Base-by-base conservation (phyloP, 2,113 vertebrate genomes). In the Hippolais icterina region DNA sequence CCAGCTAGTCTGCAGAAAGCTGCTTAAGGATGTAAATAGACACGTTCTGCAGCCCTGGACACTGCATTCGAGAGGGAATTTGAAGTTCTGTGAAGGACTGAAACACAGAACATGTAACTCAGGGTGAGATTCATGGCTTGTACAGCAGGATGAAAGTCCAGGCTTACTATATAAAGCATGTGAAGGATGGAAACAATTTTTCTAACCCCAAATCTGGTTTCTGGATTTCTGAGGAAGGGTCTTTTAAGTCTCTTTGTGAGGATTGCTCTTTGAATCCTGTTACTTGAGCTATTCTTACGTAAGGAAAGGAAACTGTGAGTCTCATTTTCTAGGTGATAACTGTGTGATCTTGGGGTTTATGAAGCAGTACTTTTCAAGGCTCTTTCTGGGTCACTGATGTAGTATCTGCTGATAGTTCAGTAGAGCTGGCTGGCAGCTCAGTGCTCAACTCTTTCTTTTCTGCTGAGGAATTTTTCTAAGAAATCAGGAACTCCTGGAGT, bases 181-280 rank as follows among this genome's bases (percentile, higher is more conserved):
- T 49, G 59, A 87, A 84, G 71, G 41, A 71, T 69, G 60, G 70
- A 95, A 94, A 68, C n/a, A 49, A 44, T 83, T 83, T 71, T 83
- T 91, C 84, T 77, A 63, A 86, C 41, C 80, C 31, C 54, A 77
- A 89, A 81, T 80, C 68, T 86, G 88, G 50, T 91, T 91, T 93
- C 78, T 95, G 82, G 33, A 86, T 91, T 93, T 92, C 64, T 78
- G 41, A 80, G 56, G 47, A 89, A 83, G 49, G 72, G 56, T 74
- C 72, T 83, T 80, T 87, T 18, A 87, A 89, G 63, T 87, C 44
- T 80, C 60, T 88, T 80, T 53, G 42, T 42, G n/a, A 61, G 60
- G 49, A 86, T 52, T 88, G 63, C 33, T 77, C n/a, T 91, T 81
- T 87, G 74, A 79, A 60, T 88, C 44, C 37, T 56, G 49, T 84